Base-by-base conservation (phyloP, 2,113 vertebrate species). In the Euleptes europaea region DNA sequence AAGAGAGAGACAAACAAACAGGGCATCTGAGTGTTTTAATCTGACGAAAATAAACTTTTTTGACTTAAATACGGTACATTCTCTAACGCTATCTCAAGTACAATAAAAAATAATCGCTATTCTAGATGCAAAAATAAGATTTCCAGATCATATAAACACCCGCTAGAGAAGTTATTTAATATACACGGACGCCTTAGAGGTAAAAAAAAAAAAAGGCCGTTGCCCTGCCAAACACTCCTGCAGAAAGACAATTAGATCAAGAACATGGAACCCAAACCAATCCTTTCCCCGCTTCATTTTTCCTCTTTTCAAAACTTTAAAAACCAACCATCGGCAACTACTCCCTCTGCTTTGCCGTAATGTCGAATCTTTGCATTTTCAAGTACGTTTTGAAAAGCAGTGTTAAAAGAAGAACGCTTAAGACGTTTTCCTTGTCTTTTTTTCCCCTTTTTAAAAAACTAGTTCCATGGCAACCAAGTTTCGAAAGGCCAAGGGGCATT, bases 121-220 rank as follows among this genome's bases (percentile, higher is more conserved):
- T 57, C 92, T 93, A 95, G 93, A 95, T 95, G 94, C 92, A 96
- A 95, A 97, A 97, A 96, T 91, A 94, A 95, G 88, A 94, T 94
- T 95, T 93, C 93, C 67, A 89, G 93, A 93, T 93, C 91, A 84
- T 88, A 95, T 92, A 92, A 94, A 96, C 90, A 94, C 81, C 89
- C 88, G 91, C 93, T 86, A 94, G 12, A 38, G 94, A 95, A 96
- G 96, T 89, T 90, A 87, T 83, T 94, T 92, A 92, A 95, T 79
- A 95, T 89, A 93, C 83, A 88, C 79, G 84, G 91, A 91, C 94
- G 93, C 94, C 91, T 96, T 92, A 88, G 85, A 84, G 89, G 92
- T 60, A 92, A 88, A 44, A 86, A 93, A 96, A n/a, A n/a, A n/a
- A n/a, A n/a, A n/a, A n/a, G 92, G 92, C 72, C 35, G 93, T 94